Conservation (phyloP, 37 sponge, comb jelly and placozoan species). For the Cliona cf. orientalis region DNA sequence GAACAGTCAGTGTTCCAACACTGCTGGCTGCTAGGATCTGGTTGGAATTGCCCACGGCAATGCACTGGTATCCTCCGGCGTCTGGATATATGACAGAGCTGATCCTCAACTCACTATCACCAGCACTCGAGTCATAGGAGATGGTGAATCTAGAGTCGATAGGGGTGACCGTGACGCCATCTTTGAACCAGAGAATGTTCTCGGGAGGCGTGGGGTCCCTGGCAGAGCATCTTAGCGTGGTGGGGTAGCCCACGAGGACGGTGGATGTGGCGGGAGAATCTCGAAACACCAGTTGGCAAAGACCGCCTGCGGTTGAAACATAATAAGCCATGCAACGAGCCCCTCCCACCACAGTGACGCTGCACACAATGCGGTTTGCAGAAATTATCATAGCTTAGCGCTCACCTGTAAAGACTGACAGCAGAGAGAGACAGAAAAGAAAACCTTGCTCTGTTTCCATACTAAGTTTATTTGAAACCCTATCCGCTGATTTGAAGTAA, state of each 20-base stretch:
- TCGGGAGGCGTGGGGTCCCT: constrained; percentile 12
- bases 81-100: constrained; percentile 29
- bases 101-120: constrained; percentile 22
- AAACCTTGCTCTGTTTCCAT: too few relatives aligned
- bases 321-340: not conserved
- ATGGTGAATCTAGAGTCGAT: not conserved
- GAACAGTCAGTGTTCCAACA: constrained; percentile 41
- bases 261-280: constrained; percentile 39
- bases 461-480: too few relatives aligned
- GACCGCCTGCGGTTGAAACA: not conserved
- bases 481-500: too few relatives aligned
- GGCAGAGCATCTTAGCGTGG: constrained; percentile 37
- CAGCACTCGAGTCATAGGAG: constrained; percentile 25
- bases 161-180: not conserved
- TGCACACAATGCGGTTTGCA: not conserved
- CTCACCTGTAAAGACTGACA: not conserved
- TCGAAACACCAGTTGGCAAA: constrained; percentile 17
- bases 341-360: not conserved
- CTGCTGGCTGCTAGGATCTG: constrained; percentile 16
- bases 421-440: too few relatives aligned
- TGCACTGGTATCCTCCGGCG: constrained; percentile 55
- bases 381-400: not conserved
- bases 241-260: constrained; percentile 17
- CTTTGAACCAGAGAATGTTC: constrained; percentile 21
- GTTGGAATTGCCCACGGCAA: constrained; percentile 11